Percentiles rank a stretch among this genome's conserved stretches.
These are phyloP conservation scores for Drosophila watanabei DNA, from an alignment of 1,140 invertebrate genomes.

Conservation along the genomic window DNA sequence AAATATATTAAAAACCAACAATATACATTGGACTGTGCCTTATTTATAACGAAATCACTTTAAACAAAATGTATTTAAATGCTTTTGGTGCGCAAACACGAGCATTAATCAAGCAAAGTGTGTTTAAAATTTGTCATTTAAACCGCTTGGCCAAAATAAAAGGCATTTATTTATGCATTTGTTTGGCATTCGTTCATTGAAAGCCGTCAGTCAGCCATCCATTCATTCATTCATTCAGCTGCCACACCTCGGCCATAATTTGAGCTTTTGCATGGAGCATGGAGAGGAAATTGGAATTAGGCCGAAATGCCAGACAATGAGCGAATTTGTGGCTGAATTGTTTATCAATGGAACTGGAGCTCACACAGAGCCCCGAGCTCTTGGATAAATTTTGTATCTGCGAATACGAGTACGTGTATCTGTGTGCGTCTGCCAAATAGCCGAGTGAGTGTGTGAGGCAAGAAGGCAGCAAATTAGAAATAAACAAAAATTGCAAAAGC, in stretches of 20 bases:
- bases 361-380: constrained; percentile 14
- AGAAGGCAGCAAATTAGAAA: constrained; percentile 60
- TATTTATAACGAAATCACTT: constrained; percentile 3
- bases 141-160: constrained; percentile 20
- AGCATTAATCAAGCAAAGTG: constrained; percentile 23
- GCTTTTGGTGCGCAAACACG: constrained; percentile 4
- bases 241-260: constrained; percentile 49
- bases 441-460: constrained; percentile 16
- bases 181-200: constrained; percentile 22
- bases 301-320: constrained; percentile 46
- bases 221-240: constrained; percentile 19
- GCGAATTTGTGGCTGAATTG: constrained; percentile 50
- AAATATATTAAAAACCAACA: background rate
- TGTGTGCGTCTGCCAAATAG: constrained; percentile 33
- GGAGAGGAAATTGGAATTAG: constrained; percentile 48
- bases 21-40: constrained; percentile 8
- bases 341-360: constrained; percentile 60
- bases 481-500: constrained; percentile 63
- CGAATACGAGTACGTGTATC: background rate
- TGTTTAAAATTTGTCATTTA: constrained; percentile 15
- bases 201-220: constrained; percentile 2
- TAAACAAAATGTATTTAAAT: background rate
- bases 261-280: constrained; percentile 18
- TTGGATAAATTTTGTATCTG: constrained; percentile 32
- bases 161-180: constrained; percentile 30